Evolutionary conservation across 2,113 vertebrate genomes (phyloP), one percentile per base, ranked within the genome.

Genomic region (Scortum barcoo): DNA sequence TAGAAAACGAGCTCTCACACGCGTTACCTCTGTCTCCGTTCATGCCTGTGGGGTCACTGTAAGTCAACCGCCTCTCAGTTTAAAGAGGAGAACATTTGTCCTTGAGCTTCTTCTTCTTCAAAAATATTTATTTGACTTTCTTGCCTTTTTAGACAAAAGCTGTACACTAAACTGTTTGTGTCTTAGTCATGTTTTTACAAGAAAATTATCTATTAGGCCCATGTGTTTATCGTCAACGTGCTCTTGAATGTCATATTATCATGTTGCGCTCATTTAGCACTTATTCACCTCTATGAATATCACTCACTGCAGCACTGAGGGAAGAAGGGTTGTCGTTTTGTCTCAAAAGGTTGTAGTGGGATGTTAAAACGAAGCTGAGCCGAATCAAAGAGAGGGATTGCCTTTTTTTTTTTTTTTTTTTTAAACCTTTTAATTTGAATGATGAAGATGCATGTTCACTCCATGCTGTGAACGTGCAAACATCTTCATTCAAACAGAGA

Each of bases 211-310:
- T 78, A 80, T 70, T 85, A 84, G 74, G 81, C 63, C 87, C 77
- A 83, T 73, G 78, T 89, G 86, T 92, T 90, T 83, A 24, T 90
- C 81, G 86, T 93, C 66, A n/a, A 65, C 71, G 86, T 93, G 89
- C 80, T 92, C 84, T 90, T 88, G 88, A 92, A 90, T 91, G 89
- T 92, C 78, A 81, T 76, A 74, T 86, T 78, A 80, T 87, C 56
- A 84, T 77, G 54, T 91, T 24, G 75, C 63, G 62, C 85, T 90
- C 81, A 13, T 88, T 68, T 48, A 78, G 87, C 84, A 86, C 91
- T 87, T 79, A 75, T 82, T 91, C 89, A 90, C 89, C 58, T 86
- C 77, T 82, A 53, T 76, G 72, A 77, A 79, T 74, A 75, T 78
- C 5, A 36, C 66, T 88, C 74, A 83, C 80, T 83, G 81, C 88